Evolutionary conservation across 2,888 invertebrate species (phyloP).

Genomic region (Caenorhabditis sulstoni): DNA sequence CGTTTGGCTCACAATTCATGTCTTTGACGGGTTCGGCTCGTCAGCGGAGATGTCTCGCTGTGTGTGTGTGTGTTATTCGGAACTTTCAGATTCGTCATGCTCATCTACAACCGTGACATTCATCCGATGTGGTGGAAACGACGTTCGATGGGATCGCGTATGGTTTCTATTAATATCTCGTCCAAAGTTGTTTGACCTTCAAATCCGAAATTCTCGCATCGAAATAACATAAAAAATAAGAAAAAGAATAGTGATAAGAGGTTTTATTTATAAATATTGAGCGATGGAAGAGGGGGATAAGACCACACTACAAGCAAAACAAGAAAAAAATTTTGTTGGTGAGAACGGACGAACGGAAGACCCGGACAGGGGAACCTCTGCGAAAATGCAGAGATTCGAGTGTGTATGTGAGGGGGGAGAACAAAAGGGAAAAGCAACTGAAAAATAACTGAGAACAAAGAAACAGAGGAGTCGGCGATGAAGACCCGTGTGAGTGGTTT

Average conservation of each 20-base stretch:
- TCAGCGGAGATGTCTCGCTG: no score
- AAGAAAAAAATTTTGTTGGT: no score
- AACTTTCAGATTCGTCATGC: slow-evolving; percentile 39
- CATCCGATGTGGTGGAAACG: slow-evolving; percentile 22
- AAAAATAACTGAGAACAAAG: slow-evolving; percentile 11
- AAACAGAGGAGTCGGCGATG: not conserved
- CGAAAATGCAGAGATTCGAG: no score
- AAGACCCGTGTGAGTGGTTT: slow-evolving; percentile 22
- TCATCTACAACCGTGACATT: slow-evolving; percentile 38
- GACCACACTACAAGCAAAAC: no score
- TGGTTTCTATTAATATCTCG: not conserved
- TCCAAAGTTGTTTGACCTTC: slow-evolving; percentile 13
- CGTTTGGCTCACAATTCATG: slow-evolving; percentile 58
- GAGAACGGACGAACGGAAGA: no score
- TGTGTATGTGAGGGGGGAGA: slow-evolving; percentile 1
- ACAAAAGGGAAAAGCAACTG: not conserved
- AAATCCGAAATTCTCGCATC: no score
- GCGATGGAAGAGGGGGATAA: no score
- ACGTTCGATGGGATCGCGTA: not conserved
- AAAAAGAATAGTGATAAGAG: not conserved
- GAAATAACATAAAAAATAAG: not conserved
- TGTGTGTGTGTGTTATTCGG: no score
- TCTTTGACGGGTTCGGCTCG: slow-evolving; percentile 48
- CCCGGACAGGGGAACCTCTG: no score
- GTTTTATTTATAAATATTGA: no score